These are phyloP conservation scores for Lateolabrax maculatus DNA, from an alignment of 2,797 vertebrate species.

Conservation along the genomic window DNA sequence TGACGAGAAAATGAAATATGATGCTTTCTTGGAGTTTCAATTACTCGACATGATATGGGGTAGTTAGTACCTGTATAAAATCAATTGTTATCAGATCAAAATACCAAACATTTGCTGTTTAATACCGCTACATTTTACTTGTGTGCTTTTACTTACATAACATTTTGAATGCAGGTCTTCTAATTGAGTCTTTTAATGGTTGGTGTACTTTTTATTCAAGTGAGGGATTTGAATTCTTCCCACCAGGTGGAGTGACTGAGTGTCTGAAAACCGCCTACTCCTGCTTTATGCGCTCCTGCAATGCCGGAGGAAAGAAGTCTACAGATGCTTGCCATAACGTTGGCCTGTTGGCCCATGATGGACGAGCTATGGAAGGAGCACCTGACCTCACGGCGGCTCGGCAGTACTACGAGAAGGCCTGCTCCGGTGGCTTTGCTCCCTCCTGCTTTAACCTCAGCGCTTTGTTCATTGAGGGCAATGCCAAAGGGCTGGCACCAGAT, in stretches of 20 bases:
- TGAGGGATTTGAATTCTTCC: constrained; percentile 13
- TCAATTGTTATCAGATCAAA: not conserved
- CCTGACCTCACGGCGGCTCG: constrained; percentile 82
- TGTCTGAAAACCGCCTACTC: constrained; percentile 91
- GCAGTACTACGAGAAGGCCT: constrained; percentile 92
- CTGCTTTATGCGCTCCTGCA: constrained; percentile 91
- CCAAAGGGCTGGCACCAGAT: constrained; percentile 85
- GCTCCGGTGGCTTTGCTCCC: constrained; percentile 87
- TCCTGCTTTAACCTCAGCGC: constrained; percentile 96
- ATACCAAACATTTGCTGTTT: not conserved
- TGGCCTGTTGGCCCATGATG: constrained; percentile 90
- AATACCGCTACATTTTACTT: not conserved
- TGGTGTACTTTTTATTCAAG: not conserved
- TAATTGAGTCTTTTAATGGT: not conserved
- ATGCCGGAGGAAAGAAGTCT: constrained; percentile 90
- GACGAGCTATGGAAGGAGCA: constrained; percentile 81
- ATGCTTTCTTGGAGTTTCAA: not conserved
- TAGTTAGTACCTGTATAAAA: not conserved
- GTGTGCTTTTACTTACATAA: not conserved
- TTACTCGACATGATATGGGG: no score
- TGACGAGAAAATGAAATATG: not conserved
- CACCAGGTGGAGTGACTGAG: constrained; percentile 87
- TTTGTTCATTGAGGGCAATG: constrained; percentile 90
- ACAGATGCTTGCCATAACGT: constrained; percentile 91
- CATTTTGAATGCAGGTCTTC: not conserved